Evolutionary conservation across 1,140 invertebrate species (phyloP).

Genomic region (Lysiphlebus fabarum): DNA sequence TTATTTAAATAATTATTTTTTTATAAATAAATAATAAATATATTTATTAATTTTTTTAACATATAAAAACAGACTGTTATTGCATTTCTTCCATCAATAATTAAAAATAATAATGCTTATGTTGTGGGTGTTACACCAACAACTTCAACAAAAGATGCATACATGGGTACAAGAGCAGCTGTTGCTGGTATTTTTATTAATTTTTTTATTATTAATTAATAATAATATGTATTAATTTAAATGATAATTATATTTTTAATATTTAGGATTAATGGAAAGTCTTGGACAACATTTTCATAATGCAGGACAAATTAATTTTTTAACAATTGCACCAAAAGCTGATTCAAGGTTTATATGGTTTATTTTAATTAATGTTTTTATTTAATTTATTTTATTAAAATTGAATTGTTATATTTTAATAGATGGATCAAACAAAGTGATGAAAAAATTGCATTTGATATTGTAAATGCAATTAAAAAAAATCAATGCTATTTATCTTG

Average conservation of each 20-base stretch:
- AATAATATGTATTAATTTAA: neutral
- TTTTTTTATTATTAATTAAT: conserved; percentile 2
- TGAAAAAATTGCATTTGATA: conserved; percentile 38
- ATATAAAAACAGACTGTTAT: conserved; percentile 42
- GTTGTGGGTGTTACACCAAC: conserved; percentile 47
- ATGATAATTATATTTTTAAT: conserved; percentile 14
- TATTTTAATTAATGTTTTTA: neutral
- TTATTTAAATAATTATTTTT: neutral
- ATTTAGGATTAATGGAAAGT: conserved; percentile 45
- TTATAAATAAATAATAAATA: too few species aligned
- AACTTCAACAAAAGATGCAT: conserved; percentile 38
- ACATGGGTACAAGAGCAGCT: conserved; percentile 43
- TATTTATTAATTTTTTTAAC: neutral
- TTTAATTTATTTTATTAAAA: neutral
- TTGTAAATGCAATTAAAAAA: conserved; percentile 42
- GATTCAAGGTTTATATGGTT: conserved; percentile 27
- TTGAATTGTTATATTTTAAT: conserved; percentile 14
- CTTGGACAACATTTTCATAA: conserved; percentile 38
- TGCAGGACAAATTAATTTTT: conserved; percentile 39
- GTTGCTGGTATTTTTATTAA: conserved; percentile 36
- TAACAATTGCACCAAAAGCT: conserved; percentile 40
- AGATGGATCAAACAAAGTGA: conserved; percentile 35
- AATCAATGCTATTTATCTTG: conserved; percentile 34
- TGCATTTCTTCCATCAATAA: conserved; percentile 45
- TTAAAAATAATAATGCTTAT: conserved; percentile 35